Percentiles rank a stretch among this genome's conserved stretches.
Conservation (phyloP, 2,113 vertebrate species). For the Marmota monax region DNA sequence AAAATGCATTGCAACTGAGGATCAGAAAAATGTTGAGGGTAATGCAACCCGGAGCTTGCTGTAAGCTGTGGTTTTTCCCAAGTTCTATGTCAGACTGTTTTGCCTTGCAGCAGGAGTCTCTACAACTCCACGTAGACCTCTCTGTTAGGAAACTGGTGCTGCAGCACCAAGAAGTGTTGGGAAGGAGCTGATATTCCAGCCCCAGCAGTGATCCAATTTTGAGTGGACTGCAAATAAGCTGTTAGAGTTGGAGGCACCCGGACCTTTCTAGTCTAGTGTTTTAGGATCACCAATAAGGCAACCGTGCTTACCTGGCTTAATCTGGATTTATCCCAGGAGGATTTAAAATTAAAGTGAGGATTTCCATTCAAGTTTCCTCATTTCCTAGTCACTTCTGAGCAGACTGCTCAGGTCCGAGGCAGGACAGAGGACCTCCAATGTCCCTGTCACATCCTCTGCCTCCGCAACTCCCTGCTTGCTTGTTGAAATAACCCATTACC, state of each 20-base stretch:
- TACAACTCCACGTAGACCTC: background rate
- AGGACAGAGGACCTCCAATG: rapidly evolving
- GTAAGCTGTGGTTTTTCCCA: too few species aligned
- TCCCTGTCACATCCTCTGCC: background rate
- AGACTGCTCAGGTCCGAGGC: rapidly evolving
- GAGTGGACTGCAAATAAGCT: rapidly evolving
- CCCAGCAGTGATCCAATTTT: rapidly evolving
- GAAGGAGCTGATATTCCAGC: rapidly evolving
- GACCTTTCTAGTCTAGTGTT: rapidly evolving
- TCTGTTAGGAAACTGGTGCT: background rate
- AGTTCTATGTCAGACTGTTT: background rate
- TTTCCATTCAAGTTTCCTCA: background rate
- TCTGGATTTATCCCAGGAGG: background rate
- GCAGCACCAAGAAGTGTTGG: rapidly evolving
- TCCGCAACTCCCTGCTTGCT: background rate
- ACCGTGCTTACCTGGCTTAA: background rate
- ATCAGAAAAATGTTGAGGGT: background rate
- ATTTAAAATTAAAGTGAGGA: background rate
- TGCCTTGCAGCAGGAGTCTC: background rate
- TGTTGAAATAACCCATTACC: background rate
- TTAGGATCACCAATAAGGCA: background rate
- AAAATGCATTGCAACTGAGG: background rate
- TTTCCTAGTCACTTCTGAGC: background rate
- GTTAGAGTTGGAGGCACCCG: background rate
- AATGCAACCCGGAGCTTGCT: background rate